A percentile compares a stretch with the other conserved stretches of the same genome.
These are phyloP conservation scores for Bathybates hornii DNA, from an alignment of 2,113 vertebrate genomes.

Conservation along the genomic window DNA sequence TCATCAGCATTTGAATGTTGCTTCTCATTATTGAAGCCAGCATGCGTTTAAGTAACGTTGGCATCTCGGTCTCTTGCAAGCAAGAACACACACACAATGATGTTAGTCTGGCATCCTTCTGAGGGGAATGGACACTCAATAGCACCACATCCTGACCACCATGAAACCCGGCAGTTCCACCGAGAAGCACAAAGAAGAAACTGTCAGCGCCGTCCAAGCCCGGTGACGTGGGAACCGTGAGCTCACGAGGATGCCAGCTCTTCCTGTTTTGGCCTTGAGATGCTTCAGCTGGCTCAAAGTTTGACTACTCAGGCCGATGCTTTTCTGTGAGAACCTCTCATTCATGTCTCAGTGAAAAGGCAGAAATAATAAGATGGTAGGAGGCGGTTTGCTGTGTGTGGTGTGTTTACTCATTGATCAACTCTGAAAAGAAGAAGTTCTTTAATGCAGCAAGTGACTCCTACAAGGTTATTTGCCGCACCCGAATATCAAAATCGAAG, in stretches of 20 bases:
- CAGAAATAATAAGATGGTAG: background rate
- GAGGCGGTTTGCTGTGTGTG: background rate
- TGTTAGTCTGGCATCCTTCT: constrained; percentile 36
- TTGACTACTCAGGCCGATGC: background rate
- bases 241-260: constrained; percentile 43
- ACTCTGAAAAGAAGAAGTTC: background rate
- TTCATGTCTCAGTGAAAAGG: background rate
- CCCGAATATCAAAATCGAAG: background rate
- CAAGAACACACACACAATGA: constrained; percentile 9
- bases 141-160: constrained; percentile 62
- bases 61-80: background rate
- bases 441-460: background rate
- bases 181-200: constrained; percentile 48
- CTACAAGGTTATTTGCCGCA: background rate
- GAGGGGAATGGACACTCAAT: constrained; percentile 43
- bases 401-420: background rate
- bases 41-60: constrained; percentile 19
- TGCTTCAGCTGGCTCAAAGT: background rate
- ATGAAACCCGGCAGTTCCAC: constrained; percentile 43
- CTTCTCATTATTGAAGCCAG: constrained; percentile 35
- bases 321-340: constrained; percentile 3
- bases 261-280: background rate
- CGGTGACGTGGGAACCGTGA: constrained; percentile 50
- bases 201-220: constrained; percentile 24
- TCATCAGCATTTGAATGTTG: constrained; percentile 64